Percentiles rank a stretch among this genome's conserved stretches.
phyloP scores from a whole-genome alignment of 2,113 vertebrate genomes.

The Cromileptes altivelis region DNA sequence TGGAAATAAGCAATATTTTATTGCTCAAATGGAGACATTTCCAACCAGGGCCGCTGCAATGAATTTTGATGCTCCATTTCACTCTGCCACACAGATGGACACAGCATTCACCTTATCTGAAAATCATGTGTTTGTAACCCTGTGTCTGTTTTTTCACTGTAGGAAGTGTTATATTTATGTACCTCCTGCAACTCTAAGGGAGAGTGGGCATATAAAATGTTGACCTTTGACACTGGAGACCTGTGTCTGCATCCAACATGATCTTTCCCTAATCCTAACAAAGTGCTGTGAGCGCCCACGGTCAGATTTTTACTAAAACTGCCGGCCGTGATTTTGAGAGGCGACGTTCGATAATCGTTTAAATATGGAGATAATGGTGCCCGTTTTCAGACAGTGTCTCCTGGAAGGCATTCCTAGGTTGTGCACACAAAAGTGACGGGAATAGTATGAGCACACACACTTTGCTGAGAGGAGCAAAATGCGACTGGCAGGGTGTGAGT shows the following conservation, averaged over 20 bases:
- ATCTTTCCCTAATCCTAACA: not conserved
- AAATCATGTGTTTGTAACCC: not conserved
- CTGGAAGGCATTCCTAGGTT: not conserved
- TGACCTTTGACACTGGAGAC: not conserved
- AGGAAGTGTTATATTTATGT: not conserved
- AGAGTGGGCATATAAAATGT: not conserved
- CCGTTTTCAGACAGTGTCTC: not conserved
- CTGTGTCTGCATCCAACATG: not conserved
- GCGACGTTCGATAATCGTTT: not conserved
- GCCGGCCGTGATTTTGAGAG: not conserved
- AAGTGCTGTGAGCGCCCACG: not conserved
- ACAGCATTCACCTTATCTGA: not conserved
- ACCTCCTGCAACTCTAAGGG: not conserved
- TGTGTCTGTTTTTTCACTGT: not conserved
- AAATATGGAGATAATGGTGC: not conserved
- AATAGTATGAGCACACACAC: not conserved
- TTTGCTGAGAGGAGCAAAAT: constrained; percentile 33
- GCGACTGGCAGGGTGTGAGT: constrained; percentile 12
- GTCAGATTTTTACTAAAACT: not conserved
- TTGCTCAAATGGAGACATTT: not conserved
- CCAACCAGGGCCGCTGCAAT: not conserved
- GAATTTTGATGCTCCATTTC: not conserved
- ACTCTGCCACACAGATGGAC: not conserved
- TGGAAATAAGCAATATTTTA: not conserved
- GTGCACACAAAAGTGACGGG: not conserved